These are phyloP conservation scores for Drosophila parthenogenetica DNA, from an alignment of 2,888 invertebrate species.

Conservation along the genomic window DNA sequence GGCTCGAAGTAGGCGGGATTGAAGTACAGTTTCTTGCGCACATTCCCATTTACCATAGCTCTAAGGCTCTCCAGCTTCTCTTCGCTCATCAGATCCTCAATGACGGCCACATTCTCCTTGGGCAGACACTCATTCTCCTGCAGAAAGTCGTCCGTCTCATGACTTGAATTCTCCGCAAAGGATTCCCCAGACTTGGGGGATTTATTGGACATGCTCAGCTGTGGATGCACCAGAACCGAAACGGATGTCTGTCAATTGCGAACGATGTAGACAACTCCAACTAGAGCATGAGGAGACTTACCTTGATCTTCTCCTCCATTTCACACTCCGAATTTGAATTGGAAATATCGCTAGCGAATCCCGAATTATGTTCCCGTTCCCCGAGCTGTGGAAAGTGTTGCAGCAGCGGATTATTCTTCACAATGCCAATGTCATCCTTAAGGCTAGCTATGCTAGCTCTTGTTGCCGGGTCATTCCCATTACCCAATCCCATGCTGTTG, in stretches of 20 bases:
- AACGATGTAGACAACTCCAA: slow-evolving; percentile 12
- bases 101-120: slow-evolving; percentile 93
- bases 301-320: slow-evolving; percentile 79
- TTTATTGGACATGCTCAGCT: slow-evolving; percentile 62
- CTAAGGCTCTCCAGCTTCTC: slow-evolving; percentile 89
- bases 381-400: slow-evolving; percentile 87
- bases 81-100: slow-evolving; percentile 89
- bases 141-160: slow-evolving; percentile 78
- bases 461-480: slow-evolving; percentile 73
- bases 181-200: slow-evolving; percentile 67
- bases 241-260: slow-evolving; percentile 88
- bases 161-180: slow-evolving; percentile 51
- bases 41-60: slow-evolving; percentile 88
- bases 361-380: slow-evolving; percentile 86
- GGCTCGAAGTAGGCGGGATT: slow-evolving; percentile 97
- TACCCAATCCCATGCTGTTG: slow-evolving; percentile 76
- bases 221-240: slow-evolving; percentile 90
- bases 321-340: slow-evolving; percentile 89
- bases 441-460: slow-evolving; percentile 81
- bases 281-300: slow-evolving; percentile 12
- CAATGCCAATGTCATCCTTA: slow-evolving; percentile 88
- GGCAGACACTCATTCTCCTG: slow-evolving; percentile 89
- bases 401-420: slow-evolving; percentile 92
- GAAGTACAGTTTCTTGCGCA: slow-evolving; percentile 93
- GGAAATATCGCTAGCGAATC: slow-evolving; percentile 87